Conservation (phyloP, 2,797 vertebrate species). For the Cuculus canorus region DNA sequence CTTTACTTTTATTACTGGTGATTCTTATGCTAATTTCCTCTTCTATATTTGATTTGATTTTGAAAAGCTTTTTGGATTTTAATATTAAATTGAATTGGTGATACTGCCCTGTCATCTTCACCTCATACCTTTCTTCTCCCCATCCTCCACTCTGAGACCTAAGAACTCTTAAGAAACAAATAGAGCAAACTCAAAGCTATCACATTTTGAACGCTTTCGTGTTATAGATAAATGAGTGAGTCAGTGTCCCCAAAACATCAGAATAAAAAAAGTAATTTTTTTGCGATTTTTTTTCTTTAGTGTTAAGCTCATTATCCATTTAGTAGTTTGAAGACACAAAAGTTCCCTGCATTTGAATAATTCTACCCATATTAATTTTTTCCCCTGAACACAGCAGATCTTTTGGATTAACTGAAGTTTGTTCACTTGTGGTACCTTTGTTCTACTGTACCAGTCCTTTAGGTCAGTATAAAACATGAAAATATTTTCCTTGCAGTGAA, state of each 20-base stretch:
- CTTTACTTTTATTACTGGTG: constrained; percentile 66
- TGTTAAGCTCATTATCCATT: neutral
- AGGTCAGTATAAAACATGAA: neutral
- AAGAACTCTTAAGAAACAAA: neutral
- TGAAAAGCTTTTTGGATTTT: constrained; percentile 41
- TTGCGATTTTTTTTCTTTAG: neutral
- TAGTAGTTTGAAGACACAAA: neutral
- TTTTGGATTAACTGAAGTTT: neutral
- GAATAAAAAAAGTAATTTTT: neutral
- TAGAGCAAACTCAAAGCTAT: neutral
- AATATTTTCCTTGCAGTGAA: neutral
- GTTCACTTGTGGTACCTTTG: neutral
- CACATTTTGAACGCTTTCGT: neutral
- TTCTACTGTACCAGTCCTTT: neutral
- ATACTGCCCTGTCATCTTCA: neutral
- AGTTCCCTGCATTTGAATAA: neutral
- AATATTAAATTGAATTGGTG: constrained; percentile 22
- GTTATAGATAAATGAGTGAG: neutral
- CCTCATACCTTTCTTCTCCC: neutral
- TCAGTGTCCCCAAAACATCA: neutral
- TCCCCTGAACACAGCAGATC: neutral
- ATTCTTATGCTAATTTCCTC: constrained; percentile 62
- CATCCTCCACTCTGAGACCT: neutral
- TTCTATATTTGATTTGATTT: constrained; percentile 53
- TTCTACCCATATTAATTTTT: neutral